These are phyloP conservation scores for Cinclus cinclus DNA, from an alignment of 2,113 vertebrate genomes.

Conservation along the genomic window DNA sequence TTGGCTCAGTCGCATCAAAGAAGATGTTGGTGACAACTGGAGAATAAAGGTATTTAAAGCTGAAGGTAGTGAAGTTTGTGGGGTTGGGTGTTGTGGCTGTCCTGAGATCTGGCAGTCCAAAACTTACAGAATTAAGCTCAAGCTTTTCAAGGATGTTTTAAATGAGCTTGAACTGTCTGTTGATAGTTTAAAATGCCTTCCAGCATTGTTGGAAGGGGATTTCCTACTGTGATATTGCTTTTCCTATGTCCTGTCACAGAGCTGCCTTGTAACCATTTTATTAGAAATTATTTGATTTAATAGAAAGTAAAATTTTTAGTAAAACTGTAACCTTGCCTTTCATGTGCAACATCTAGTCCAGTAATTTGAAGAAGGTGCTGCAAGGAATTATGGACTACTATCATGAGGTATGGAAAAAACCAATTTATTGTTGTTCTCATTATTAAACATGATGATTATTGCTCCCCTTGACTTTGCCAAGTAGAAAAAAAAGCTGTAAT, in stretches of 20 bases:
- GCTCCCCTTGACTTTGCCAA: not conserved
- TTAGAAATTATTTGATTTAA: not conserved
- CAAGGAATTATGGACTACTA: conserved; percentile 96
- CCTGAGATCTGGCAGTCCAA: not conserved
- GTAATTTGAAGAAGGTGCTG: conserved; percentile 96
- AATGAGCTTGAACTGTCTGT: not conserved
- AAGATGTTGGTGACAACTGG: conserved; percentile 91
- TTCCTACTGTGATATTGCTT: not conserved
- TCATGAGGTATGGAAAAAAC: conserved; percentile 83
- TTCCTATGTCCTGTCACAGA: not conserved
- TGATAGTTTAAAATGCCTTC: not conserved
- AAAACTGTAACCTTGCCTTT: not conserved
- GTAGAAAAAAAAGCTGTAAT: not conserved
- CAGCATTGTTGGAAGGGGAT: not conserved
- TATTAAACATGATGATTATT: not conserved
- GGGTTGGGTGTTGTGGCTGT: not conserved
- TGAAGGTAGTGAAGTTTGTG: not conserved
- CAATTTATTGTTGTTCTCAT: not conserved
- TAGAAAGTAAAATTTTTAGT: not conserved
- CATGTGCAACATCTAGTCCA: conserved; percentile 78
- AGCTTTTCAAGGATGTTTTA: not conserved
- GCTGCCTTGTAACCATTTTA: not conserved
- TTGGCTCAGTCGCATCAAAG: conserved; percentile 93
- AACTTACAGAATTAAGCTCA: not conserved
- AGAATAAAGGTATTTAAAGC: conserved; percentile 89